Conservation (phyloP, 2,797 vertebrate species). For the Ceryle rudis region DNA sequence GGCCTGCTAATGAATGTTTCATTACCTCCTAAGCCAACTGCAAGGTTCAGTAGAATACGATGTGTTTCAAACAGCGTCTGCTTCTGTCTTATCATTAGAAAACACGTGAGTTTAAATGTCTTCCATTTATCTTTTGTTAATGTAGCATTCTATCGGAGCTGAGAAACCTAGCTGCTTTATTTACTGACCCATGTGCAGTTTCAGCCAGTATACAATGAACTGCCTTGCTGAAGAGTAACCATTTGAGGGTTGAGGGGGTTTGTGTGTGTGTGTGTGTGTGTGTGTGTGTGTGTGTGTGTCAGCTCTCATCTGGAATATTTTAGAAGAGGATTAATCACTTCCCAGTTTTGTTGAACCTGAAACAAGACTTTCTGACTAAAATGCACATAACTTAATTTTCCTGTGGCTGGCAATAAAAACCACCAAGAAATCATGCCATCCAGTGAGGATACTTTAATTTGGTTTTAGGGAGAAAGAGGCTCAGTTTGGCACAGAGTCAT, state of each 20-base stretch:
- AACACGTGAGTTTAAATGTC: background rate
- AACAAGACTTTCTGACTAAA: constrained; percentile 59
- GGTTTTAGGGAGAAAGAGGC: constrained; percentile 22
- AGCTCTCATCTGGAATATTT: constrained; percentile 65
- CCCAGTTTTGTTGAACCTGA: constrained; percentile 64
- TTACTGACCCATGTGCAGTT: background rate
- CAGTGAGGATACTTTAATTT: constrained; percentile 33
- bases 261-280: background rate
- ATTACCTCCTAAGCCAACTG: background rate
- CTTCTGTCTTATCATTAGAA: background rate
- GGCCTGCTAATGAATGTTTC: background rate
- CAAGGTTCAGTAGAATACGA: background rate
- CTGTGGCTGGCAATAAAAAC: constrained; percentile 52
- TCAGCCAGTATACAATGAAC: background rate
- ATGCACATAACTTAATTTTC: constrained; percentile 57
- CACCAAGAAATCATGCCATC: constrained; percentile 50
- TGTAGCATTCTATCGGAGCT: fast-evolving
- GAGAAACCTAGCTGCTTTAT: background rate
- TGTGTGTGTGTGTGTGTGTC: background rate
- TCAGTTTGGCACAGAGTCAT: constrained; percentile 31
- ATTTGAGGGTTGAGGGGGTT: background rate
- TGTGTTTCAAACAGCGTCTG: background rate
- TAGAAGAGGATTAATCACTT: constrained; percentile 70
- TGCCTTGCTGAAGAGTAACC: background rate
- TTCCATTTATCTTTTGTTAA: background rate